These are phyloP conservation scores for Thryonomys swinderianus DNA, from an alignment of 2,113 vertebrate species.

Conservation along the genomic window DNA sequence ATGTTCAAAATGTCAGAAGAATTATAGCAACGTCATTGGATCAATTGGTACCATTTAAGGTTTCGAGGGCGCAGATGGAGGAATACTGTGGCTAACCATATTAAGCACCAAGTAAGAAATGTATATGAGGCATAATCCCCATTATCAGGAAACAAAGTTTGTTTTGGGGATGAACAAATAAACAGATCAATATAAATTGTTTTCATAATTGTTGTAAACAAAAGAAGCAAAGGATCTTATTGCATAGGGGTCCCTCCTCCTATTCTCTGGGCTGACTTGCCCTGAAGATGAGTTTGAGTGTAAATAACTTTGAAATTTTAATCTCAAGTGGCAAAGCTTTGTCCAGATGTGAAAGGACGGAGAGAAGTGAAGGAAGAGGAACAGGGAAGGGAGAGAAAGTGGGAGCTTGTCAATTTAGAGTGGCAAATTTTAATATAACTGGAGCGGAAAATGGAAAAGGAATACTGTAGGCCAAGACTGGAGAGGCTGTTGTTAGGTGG, in stretches of 20 bases:
- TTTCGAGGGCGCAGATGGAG: neutral
- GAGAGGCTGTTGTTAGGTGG: neutral
- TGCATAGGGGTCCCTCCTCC: neutral
- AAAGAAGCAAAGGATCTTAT: neutral
- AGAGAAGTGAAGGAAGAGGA: neutral
- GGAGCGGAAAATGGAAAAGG: neutral
- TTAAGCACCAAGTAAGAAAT: neutral
- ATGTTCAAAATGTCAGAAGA: slow-evolving; percentile 1
- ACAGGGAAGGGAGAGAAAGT: neutral
- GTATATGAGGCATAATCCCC: neutral
- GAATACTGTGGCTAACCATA: neutral
- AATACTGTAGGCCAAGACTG: neutral
- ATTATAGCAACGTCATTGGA: neutral
- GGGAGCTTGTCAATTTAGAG: neutral
- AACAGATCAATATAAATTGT: neutral
- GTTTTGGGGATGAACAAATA: neutral
- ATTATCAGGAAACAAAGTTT: neutral
- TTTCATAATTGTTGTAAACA: neutral
- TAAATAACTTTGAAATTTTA: neutral
- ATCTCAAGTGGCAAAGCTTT: slow-evolving; percentile 1
- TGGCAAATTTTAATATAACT: neutral
- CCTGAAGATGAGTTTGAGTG: neutral
- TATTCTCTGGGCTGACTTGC: neutral
- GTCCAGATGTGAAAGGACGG: neutral
- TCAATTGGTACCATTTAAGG: neutral